These are phyloP conservation scores for Euphonia xanthogaster DNA, from an alignment of 2,797 vertebrate genomes.

Conservation along the genomic window DNA sequence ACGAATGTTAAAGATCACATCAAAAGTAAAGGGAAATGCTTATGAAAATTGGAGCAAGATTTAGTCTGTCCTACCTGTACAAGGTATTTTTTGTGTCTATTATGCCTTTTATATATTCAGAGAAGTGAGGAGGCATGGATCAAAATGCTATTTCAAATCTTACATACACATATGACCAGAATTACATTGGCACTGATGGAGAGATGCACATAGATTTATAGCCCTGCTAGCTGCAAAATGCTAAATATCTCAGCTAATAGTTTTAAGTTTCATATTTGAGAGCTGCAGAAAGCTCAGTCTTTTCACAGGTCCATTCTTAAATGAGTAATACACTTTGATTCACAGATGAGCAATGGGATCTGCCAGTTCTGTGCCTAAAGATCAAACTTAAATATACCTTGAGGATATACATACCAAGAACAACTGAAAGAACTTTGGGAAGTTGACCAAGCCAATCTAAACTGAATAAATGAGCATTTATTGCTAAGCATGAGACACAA, in stretches of 20 bases:
- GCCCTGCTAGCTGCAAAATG: neutral
- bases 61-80: neutral
- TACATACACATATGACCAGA: accelerated
- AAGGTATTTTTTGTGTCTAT: neutral
- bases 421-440: neutral
- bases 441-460: neutral
- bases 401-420: neutral
- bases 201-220: neutral
- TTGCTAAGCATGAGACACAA: neutral
- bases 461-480: neutral
- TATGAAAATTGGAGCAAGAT: neutral
- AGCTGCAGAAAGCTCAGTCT: neutral
- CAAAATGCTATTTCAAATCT: neutral
- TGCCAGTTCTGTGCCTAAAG: neutral
- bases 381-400: neutral
- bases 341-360: neutral
- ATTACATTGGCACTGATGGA: accelerated
- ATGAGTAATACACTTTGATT: neutral
- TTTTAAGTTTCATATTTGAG: neutral
- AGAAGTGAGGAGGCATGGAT: neutral
- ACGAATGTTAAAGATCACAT: neutral
- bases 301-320: neutral
- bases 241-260: neutral
- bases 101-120: neutral
- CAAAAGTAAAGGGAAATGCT: neutral